Evolutionary conservation across 2,113 vertebrate species (phyloP), one percentile per base, ranked within the genome.

Genomic region (Crypturellus undulatus): DNA sequence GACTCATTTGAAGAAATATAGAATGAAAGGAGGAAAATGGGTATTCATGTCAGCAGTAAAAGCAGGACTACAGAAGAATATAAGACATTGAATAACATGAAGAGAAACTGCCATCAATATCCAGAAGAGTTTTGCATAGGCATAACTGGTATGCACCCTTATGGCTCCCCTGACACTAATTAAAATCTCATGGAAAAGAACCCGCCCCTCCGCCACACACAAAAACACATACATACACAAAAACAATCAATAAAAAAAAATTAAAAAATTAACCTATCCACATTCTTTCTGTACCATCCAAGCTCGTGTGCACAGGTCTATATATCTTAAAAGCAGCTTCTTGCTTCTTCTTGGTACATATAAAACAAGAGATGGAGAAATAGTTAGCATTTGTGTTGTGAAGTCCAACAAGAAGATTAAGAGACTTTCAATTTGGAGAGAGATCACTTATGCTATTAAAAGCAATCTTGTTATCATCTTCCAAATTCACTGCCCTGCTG

Each of bases 341-440:
- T 92, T 81, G 3, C 75, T 92, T 62, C 38, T 93, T 92, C 40
- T 87, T 12, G 54, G 52, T 28, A 49, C 43, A 17, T 62, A 34
- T 54, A 70, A 71, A 72, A 8, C 19, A 87, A 79, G 4, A 92
- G 79, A 92, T 68, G 82, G 26, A 84, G n/a, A 89, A 92, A 63
- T 26, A 24, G 15, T 16, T 49, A 71, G 38, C 43, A 9, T 30
- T 84, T 71, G 10, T 49, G 20, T 42, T 65, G 47, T 83, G 76
- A 93, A 95, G 86, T 64, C 42, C 76, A 88, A 6, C 11, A 24
- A 81, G 32, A 40, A 77, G 58, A 79, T 93, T 52, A 94, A 95
- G 84, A 91, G 58, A 67, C 92, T 96, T 96, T 85, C 42, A 67
- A 26, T 89, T 84, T 88, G 34, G 36, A 87, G 49, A 68, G 43